These are phyloP conservation scores for Rhingia rostrata DNA, from an alignment of 2,888 invertebrate genomes.

Conservation along the genomic window DNA sequence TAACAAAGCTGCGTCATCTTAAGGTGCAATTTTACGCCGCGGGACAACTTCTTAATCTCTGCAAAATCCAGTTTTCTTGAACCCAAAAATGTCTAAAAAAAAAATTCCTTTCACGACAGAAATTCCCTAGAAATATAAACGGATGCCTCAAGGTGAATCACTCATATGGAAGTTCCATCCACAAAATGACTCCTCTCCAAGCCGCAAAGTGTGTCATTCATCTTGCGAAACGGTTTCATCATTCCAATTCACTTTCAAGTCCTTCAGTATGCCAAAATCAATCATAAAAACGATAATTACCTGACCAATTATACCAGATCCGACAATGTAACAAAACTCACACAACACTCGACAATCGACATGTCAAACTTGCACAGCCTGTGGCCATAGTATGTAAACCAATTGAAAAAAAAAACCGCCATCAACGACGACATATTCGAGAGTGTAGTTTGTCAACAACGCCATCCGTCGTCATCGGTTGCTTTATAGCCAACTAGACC, in stretches of 20 bases:
- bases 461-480: constrained; percentile 20
- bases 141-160: too few species aligned
- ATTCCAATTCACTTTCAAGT: constrained; percentile 26
- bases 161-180: background rate
- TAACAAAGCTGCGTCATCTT: too few species aligned
- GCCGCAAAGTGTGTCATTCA: constrained; percentile 33
- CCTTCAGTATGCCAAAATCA: constrained; percentile 34
- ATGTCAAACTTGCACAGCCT: constrained; percentile 7
- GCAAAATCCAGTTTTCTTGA: background rate
- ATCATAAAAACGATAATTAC: constrained; percentile 8
- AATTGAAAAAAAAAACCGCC: constrained; percentile 3
- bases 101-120: background rate
- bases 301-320: constrained; percentile 24
- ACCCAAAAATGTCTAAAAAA: background rate
- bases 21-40: too few species aligned
- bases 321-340: background rate
- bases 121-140: background rate
- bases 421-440: background rate
- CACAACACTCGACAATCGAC: constrained; percentile 20
- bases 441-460: constrained; percentile 54
- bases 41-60: too few species aligned
- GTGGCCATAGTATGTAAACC: constrained; percentile 10
- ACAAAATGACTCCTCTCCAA: background rate
- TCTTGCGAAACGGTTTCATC: constrained; percentile 1
- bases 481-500: constrained; percentile 55